Percentiles rank a stretch among this genome's conserved stretches.
Evolutionary conservation across 1,140 invertebrate species (phyloP).

Genomic region (Forficula auricularia): DNA sequence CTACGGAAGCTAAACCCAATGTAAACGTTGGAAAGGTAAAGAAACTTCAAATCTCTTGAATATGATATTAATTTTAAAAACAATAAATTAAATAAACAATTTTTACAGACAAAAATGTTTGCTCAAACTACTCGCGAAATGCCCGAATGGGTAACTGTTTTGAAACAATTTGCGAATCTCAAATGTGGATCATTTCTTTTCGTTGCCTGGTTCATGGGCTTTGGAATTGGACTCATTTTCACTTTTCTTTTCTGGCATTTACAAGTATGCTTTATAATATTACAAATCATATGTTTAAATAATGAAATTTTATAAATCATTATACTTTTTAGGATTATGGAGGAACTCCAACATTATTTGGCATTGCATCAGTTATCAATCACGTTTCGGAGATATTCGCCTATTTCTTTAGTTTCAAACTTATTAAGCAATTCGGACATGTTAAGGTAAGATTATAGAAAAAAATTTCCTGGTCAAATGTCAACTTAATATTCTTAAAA

Average conservation of each 20-base stretch:
- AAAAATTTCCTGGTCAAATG: not conserved
- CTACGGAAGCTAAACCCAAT: constrained; percentile 8
- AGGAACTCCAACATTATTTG: constrained; percentile 91
- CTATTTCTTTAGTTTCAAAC: constrained; percentile 91
- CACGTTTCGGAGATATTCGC: constrained; percentile 97
- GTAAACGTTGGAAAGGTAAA: constrained; percentile 35
- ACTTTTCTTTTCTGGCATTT: constrained; percentile 99
- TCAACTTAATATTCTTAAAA: not conserved
- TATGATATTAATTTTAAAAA: too few relatives aligned
- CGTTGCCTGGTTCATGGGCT: constrained; percentile 97
- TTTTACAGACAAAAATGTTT: constrained; percentile 68
- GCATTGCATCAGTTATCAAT: constrained; percentile 94
- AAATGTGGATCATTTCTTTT: constrained; percentile 88
- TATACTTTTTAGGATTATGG: constrained; percentile 60
- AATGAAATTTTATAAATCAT: not conserved
- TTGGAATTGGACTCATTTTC: constrained; percentile 97
- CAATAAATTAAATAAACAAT: not conserved
- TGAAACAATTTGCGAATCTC: constrained; percentile 76
- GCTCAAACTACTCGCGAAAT: constrained; percentile 79
- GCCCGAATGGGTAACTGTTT: constrained; percentile 79
- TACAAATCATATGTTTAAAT: not conserved
- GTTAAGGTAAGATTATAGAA: constrained; percentile 50
- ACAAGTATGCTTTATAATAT: constrained; percentile 28
- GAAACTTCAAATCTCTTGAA: too few relatives aligned
- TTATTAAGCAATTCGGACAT: constrained; percentile 86